Conservation (phyloP, 1,140 invertebrate genomes). For the Homarus americanus region DNA sequence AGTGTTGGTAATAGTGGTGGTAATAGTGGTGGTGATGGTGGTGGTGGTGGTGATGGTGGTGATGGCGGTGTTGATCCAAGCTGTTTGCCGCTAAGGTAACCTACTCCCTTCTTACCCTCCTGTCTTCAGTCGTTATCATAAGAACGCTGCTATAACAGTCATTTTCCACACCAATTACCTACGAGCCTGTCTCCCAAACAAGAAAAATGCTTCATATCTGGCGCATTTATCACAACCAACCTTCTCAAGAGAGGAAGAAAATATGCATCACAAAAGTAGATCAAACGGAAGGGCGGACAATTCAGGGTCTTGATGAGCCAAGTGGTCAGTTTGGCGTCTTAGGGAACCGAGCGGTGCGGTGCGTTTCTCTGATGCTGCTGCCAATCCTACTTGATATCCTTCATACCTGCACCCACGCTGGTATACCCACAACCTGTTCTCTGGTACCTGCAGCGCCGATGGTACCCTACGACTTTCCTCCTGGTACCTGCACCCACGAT, state of each 20-base stretch:
- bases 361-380: background rate
- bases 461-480: background rate
- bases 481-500: conserved; percentile 15
- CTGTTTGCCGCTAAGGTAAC: too few relatives aligned
- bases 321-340: background rate
- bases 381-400: conserved; percentile 4
- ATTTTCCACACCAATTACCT: too few relatives aligned
- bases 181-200: background rate
- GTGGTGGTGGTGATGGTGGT: too few relatives aligned
- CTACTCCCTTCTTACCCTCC: too few relatives aligned
- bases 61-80: too few relatives aligned
- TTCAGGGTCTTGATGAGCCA: background rate
- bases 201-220: background rate
- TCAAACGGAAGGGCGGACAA: background rate
- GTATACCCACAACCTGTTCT: background rate
- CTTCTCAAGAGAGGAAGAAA: conserved; percentile 1
- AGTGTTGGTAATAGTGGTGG: too few relatives aligned
- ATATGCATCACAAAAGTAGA: conserved; percentile 37
- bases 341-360: background rate
- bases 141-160: too few relatives aligned
- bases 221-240: conserved; percentile 10
- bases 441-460: background rate
- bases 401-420: conserved; percentile 12
- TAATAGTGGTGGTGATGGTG: too few relatives aligned
- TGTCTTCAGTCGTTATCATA: too few relatives aligned